Percentiles rank a stretch among this genome's conserved stretches.
These are phyloP conservation scores for Chromobotia macracanthus DNA, from an alignment of 2,797 vertebrate species.

Conservation along the genomic window DNA sequence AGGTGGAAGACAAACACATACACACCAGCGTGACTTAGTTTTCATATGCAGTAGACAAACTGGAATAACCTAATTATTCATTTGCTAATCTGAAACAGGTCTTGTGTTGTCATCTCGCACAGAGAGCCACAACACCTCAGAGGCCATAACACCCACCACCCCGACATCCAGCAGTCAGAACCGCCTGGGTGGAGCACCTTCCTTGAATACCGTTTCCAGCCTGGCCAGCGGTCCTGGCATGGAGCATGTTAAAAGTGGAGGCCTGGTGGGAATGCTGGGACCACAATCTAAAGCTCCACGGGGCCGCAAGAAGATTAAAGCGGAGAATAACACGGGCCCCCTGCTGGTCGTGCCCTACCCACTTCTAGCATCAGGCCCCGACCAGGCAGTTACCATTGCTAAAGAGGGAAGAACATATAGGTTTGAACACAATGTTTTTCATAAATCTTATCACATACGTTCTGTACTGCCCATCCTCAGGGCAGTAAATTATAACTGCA, in stretches of 20 bases:
- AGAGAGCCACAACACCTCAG: slow-evolving; percentile 85
- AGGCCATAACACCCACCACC: slow-evolving; percentile 90
- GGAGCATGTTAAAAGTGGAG: slow-evolving; percentile 90
- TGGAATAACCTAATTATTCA: background rate
- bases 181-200: slow-evolving; percentile 89
- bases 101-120: slow-evolving; percentile 85
- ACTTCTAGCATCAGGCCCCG: slow-evolving; percentile 87
- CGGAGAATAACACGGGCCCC: slow-evolving; percentile 88
- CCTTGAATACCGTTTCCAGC: slow-evolving; percentile 93
- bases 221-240: slow-evolving; percentile 90
- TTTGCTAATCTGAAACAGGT: slow-evolving; percentile 70
- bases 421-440: slow-evolving; percentile 67
- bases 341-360: slow-evolving; percentile 96
- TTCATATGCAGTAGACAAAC: background rate
- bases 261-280: slow-evolving; percentile 88
- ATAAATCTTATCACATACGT: background rate
- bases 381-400: slow-evolving; percentile 82
- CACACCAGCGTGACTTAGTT: background rate
- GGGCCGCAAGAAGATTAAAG: slow-evolving; percentile 97
- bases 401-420: slow-evolving; percentile 99
- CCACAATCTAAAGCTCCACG: slow-evolving; percentile 87
- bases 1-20: slow-evolving; percentile 66
- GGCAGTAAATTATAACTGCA: too few species aligned
- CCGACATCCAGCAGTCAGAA: slow-evolving; percentile 93
- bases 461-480: too few species aligned